Conservation (phyloP, 2,888 invertebrate species). For the Euclidia mi region DNA sequence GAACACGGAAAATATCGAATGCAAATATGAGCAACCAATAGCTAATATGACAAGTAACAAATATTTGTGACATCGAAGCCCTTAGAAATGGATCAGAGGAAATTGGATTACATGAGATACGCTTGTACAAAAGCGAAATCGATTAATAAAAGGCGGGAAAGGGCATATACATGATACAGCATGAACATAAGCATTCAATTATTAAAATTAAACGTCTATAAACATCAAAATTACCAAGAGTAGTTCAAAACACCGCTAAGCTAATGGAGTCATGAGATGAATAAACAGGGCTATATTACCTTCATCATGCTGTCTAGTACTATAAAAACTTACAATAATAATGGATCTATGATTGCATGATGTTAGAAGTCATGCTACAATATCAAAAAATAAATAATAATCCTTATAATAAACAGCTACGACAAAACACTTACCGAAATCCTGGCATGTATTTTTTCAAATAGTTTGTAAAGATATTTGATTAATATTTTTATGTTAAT, state of each 20-base stretch:
- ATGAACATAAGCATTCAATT: slow-evolving; percentile 68
- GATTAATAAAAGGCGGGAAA: slow-evolving; percentile 31
- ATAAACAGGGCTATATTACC: slow-evolving; percentile 65
- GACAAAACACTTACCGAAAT: slow-evolving; percentile 31
- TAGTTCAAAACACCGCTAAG: slow-evolving; percentile 60
- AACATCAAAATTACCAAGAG: slow-evolving; percentile 61
- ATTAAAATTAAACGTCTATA: slow-evolving; percentile 59
- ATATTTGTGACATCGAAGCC: too few relatives aligned
- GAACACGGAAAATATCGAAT: neutral
- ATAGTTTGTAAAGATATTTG: slow-evolving; percentile 15
- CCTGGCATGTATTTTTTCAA: slow-evolving; percentile 21
- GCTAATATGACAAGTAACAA: too few relatives aligned
- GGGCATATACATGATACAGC: slow-evolving; percentile 52
- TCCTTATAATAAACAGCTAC: slow-evolving; percentile 38
- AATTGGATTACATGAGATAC: neutral
- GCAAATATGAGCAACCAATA: neutral
- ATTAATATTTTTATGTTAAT: slow-evolving; percentile 15
- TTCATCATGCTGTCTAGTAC: slow-evolving; percentile 67
- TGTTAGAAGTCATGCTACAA: slow-evolving; percentile 70
- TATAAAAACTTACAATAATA: slow-evolving; percentile 54
- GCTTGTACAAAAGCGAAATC: slow-evolving; percentile 9
- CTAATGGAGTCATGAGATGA: slow-evolving; percentile 70
- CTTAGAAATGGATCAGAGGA: neutral
- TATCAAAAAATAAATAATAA: slow-evolving; percentile 43
- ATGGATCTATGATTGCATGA: slow-evolving; percentile 64